These are phyloP conservation scores for Microtus montanus DNA, from an alignment of 2,113 vertebrate genomes.

Conservation along the genomic window DNA sequence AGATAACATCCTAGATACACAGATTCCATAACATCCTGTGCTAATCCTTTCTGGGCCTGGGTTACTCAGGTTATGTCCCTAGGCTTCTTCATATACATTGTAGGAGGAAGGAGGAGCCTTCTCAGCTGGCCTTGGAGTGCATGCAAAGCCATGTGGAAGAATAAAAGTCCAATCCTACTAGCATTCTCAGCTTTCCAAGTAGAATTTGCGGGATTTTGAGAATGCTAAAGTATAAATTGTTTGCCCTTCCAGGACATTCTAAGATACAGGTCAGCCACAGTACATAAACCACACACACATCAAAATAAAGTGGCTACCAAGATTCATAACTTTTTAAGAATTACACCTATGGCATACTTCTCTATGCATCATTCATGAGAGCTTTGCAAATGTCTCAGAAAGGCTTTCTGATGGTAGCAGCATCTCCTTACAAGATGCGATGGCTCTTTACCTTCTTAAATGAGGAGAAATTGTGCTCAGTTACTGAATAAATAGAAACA, in stretches of 20 bases:
- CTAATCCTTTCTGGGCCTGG: background rate
- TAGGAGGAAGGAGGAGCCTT: accelerated
- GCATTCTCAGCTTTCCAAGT: background rate
- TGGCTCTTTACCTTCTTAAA: background rate
- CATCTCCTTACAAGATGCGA: accelerated
- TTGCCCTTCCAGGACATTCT: background rate
- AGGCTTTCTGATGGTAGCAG: background rate
- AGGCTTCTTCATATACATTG: too few species aligned
- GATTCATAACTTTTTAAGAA: background rate
- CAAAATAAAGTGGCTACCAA: background rate
- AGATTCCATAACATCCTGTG: background rate
- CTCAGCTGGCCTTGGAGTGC: too few species aligned
- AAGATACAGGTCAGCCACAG: background rate
- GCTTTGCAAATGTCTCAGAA: accelerated
- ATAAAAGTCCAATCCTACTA: background rate
- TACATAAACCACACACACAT: background rate
- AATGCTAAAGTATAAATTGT: background rate
- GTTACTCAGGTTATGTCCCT: background rate
- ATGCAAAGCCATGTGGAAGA: background rate
- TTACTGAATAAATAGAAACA: background rate
- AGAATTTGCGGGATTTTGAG: background rate
- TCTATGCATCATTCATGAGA: background rate
- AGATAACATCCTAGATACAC: background rate
- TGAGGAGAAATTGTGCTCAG: background rate
- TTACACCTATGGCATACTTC: background rate